phyloP scores from a whole-genome alignment of 2,797 vertebrate species.

The Oceanodroma leucorhoa region DNA sequence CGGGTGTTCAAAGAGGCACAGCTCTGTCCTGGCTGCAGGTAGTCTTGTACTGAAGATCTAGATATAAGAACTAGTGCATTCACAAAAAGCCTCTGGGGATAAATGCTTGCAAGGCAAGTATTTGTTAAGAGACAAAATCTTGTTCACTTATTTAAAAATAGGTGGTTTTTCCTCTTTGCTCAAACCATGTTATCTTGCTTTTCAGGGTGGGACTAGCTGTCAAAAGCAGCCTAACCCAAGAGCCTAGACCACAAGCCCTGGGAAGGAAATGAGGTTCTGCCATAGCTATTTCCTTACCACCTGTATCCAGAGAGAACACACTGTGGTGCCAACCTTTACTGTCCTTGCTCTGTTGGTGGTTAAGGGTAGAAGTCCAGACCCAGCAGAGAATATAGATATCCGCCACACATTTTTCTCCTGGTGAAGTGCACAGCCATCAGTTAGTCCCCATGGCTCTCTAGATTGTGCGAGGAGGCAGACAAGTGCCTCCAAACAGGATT shows the following conservation, averaged over 20 bases:
- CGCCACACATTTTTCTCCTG: neutral
- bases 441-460: neutral
- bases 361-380: neutral
- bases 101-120: neutral
- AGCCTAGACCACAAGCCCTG: neutral
- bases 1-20: neutral
- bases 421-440: neutral
- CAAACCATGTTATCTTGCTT: neutral
- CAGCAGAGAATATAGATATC: neutral
- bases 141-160: neutral
- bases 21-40: neutral
- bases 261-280: neutral
- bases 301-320: neutral
- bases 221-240: neutral
- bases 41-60: neutral
- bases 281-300: neutral
- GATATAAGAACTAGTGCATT: neutral
- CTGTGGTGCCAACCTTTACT: neutral
- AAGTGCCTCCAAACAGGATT: neutral
- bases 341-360: fast-evolving
- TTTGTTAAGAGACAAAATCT: neutral
- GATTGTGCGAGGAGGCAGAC: neutral
- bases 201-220: neutral
- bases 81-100: neutral
- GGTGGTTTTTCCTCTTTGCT: neutral